Percentiles rank a stretch among this genome's conserved stretches.
These are phyloP conservation scores for Octodon degus DNA, from an alignment of 2,113 vertebrate genomes.

Conservation along the genomic window DNA sequence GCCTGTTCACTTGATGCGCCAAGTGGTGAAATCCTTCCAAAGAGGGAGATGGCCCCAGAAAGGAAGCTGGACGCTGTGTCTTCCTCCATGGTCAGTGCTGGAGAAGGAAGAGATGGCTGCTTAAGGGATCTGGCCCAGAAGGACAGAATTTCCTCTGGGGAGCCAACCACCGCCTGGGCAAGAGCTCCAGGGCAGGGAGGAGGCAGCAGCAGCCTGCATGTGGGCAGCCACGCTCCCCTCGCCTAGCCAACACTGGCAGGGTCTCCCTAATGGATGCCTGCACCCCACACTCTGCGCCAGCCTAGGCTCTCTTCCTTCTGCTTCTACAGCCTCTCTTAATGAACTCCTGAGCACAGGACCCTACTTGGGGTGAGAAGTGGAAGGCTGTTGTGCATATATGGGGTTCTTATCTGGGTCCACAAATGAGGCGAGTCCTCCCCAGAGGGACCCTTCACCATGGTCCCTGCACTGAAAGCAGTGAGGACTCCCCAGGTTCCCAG, in stretches of 20 bases:
- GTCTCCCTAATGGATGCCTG: rapidly evolving
- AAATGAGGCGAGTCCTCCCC: neutral
- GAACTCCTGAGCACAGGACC: neutral
- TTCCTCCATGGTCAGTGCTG: neutral
- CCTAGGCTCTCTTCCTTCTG: neutral
- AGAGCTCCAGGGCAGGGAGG: neutral
- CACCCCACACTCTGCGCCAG: neutral
- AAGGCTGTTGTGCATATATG: neutral
- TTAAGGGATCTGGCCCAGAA: neutral
- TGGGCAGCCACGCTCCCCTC: neutral
- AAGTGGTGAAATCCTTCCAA: neutral
- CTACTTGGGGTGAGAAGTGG: rapidly evolving
- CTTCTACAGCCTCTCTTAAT: neutral
- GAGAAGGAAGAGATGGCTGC: neutral
- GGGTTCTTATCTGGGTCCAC: neutral
- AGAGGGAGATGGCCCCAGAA: neutral
- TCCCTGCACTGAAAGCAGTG: neutral
- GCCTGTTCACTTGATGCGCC: neutral
- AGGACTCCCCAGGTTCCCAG: neutral
- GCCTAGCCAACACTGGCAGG: neutral
- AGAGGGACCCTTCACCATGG: neutral
- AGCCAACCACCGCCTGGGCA: neutral
- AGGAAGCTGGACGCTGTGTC: neutral
- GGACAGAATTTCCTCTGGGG: neutral
- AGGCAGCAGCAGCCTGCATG: no score